Percentiles rank a stretch among this genome's conserved stretches.
These are phyloP conservation scores for Salvelinus namaycush DNA, from an alignment of 2,113 vertebrate genomes.

Conservation along the genomic window DNA sequence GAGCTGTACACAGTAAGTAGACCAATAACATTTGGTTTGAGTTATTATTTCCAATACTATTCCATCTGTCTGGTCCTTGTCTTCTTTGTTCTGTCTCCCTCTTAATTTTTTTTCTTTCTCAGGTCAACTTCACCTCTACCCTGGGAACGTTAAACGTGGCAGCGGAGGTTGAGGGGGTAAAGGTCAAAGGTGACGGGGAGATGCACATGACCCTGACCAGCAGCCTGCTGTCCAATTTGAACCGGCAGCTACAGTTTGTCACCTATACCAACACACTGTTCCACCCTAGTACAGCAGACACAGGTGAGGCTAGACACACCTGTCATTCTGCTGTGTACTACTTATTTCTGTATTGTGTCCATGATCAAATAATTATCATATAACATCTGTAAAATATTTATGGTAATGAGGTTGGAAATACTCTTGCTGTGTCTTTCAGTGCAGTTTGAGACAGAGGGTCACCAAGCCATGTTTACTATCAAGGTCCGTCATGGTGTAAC, in stretches of 20 bases:
- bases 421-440: constrained; percentile 72
- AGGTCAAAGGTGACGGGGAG: constrained; percentile 78
- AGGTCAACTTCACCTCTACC: constrained; percentile 82
- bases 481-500: constrained; percentile 81
- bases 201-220: constrained; percentile 76
- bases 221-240: constrained; percentile 75
- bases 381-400: not conserved
- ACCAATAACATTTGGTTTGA: not conserved
- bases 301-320: constrained; percentile 69
- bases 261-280: constrained; percentile 86
- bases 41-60: not conserved
- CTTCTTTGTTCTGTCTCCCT: not conserved
- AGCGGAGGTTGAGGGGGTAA: constrained; percentile 82
- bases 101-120: not conserved
- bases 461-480: constrained; percentile 81
- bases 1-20: constrained; percentile 64
- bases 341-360: too few species aligned
- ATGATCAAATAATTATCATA: not conserved
- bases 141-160: constrained; percentile 83
- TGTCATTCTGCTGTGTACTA: too few species aligned
- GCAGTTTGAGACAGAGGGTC: constrained; percentile 83
- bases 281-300: constrained; percentile 84
- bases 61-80: not conserved
- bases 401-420: constrained; percentile 12
- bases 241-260: constrained; percentile 88